These are phyloP conservation scores for Phymorhynchus buccinoides DNA, from an alignment of 1,140 invertebrate species.

Conservation along the genomic window DNA sequence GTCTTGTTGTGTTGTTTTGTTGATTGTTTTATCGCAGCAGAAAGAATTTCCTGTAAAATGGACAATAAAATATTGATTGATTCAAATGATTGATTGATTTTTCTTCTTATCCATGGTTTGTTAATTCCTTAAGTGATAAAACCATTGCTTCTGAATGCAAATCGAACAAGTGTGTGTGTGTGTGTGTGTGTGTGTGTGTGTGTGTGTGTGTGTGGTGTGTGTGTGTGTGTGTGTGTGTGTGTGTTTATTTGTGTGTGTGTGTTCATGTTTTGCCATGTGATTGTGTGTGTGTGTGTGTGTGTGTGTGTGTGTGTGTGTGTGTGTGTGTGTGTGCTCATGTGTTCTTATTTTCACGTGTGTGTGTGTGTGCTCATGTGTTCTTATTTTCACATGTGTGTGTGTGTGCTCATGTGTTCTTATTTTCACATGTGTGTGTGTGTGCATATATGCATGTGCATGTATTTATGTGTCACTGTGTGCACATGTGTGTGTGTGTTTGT, in stretches of 20 bases:
- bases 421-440: neutral
- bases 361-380: neutral
- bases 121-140: too few species aligned
- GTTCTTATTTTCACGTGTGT: neutral
- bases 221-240: conserved; percentile 28
- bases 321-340: neutral
- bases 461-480: too few species aligned
- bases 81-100: too few species aligned
- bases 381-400: too few species aligned
- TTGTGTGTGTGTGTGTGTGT: conserved; percentile 20
- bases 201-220: conserved; percentile 20
- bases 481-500: neutral
- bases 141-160: too few species aligned
- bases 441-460: neutral
- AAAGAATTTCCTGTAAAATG: too few species aligned
- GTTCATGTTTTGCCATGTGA: neutral
- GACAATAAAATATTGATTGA: too few species aligned
- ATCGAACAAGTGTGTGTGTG: conserved; percentile 11
- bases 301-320: conserved; percentile 17
- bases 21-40: too few species aligned
- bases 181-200: conserved; percentile 19
- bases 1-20: too few species aligned
- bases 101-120: too few species aligned
- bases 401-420: too few species aligned
- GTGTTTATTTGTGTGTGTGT: conserved; percentile 9